Conservation (phyloP, 2,888 invertebrate species). For the Orthosia gothica region DNA sequence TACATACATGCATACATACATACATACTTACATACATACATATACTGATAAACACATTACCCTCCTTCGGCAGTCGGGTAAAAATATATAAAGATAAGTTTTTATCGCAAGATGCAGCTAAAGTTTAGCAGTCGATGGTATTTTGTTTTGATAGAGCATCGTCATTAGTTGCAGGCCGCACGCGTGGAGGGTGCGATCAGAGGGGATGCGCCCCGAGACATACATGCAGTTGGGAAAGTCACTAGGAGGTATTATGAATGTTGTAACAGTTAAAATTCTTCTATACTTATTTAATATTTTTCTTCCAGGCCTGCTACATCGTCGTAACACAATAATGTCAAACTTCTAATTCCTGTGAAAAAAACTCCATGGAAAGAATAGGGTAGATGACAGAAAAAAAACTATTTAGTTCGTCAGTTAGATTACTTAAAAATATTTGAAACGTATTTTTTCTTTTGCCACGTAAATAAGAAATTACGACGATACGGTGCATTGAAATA, state of each 20-base stretch:
- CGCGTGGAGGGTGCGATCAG: constrained; percentile 68
- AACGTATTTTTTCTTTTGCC: too few species aligned
- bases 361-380: too few species aligned
- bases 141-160: constrained; percentile 50
- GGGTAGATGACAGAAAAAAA: too few species aligned
- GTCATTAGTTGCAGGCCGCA: constrained; percentile 69
- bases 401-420: too few species aligned
- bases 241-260: constrained; percentile 1
- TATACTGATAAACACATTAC: too few species aligned
- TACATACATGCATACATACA: too few species aligned
- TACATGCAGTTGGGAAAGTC: constrained; percentile 24
- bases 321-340: neutral
- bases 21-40: too few species aligned
- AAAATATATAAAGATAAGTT: neutral
- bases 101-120: constrained; percentile 16
- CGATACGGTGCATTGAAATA: too few species aligned
- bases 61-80: too few species aligned
- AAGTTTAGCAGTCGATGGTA: constrained; percentile 43
- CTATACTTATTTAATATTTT: neutral
- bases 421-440: too few species aligned
- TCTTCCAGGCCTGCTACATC: neutral
- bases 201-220: constrained; percentile 67
- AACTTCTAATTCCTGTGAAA: neutral
- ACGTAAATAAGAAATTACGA: too few species aligned
- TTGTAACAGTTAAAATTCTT: too few species aligned